These are phyloP conservation scores for Nannospalax galili DNA, from an alignment of 2,113 vertebrate genomes.

Conservation along the genomic window DNA sequence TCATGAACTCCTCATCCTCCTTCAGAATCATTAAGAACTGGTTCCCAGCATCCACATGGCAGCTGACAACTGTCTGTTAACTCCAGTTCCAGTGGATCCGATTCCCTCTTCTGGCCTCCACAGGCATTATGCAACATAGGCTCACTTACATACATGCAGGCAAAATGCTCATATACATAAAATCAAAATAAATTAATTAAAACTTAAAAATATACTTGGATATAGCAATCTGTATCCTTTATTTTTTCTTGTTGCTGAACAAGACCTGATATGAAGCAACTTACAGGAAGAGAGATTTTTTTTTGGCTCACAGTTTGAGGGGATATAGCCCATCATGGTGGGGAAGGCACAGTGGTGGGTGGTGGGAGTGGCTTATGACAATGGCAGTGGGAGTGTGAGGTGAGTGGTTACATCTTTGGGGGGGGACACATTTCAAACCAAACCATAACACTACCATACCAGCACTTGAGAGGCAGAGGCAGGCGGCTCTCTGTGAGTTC, in stretches of 20 bases:
- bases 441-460: too few relatives aligned
- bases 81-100: too few relatives aligned
- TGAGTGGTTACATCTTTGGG: neutral
- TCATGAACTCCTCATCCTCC: accelerated
- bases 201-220: neutral
- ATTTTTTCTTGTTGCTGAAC: neutral
- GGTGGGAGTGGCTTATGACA: neutral
- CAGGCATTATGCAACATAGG: too few relatives aligned
- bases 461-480: too few relatives aligned
- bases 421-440: neutral
- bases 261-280: neutral
- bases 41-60: accelerated
- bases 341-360: neutral
- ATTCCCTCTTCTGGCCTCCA: too few relatives aligned
- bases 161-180: too few relatives aligned
- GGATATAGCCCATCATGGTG: neutral
- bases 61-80: too few relatives aligned
- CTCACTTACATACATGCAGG: too few relatives aligned
- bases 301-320: neutral
- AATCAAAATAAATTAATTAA: too few relatives aligned
- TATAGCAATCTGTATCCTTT: neutral
- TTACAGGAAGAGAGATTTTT: neutral
- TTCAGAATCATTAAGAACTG: neutral
- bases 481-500: too few relatives aligned
- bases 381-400: too few relatives aligned